Evolutionary conservation across 2,113 vertebrate genomes (phyloP).

Genomic region (Istiophorus platypterus): DNA sequence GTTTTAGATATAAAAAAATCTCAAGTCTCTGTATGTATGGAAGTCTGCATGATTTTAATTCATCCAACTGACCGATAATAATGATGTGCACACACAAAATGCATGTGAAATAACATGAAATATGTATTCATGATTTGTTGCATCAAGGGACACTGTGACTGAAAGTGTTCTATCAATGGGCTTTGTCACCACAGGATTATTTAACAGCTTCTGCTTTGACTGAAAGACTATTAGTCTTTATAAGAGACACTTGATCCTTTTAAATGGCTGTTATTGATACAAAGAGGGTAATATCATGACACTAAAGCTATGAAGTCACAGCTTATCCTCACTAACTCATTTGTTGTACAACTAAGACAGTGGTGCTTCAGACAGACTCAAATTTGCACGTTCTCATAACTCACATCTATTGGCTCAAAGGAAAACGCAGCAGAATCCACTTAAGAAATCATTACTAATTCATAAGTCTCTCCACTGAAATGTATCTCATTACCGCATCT

Average conservation of each 20-base stretch:
- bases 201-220: constrained; percentile 20
- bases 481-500: constrained; percentile 61
- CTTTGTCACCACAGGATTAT: constrained; percentile 28
- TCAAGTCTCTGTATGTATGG: not conserved
- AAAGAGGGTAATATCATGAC: constrained; percentile 23
- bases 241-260: constrained; percentile 21
- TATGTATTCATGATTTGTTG: constrained; percentile 32
- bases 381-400: constrained; percentile 78
- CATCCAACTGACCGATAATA: constrained; percentile 3
- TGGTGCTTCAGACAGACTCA: constrained; percentile 32
- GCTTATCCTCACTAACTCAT: constrained; percentile 60
- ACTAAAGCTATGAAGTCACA: constrained; percentile 35
- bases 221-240: not conserved
- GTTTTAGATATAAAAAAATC: constrained; percentile 14
- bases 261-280: constrained; percentile 33
- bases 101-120: constrained; percentile 9
- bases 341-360: constrained; percentile 64
- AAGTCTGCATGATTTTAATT: constrained; percentile 6
- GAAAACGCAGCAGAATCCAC: constrained; percentile 70
- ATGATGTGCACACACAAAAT: not conserved
- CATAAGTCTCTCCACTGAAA: constrained; percentile 65
- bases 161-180: not conserved
- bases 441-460: constrained; percentile 78
- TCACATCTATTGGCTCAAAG: constrained; percentile 61
- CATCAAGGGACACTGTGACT: constrained; percentile 49